Evolutionary conservation across 64 coral and sea anemone species (phyloP).

Genomic region (Montipora cactus): DNA sequence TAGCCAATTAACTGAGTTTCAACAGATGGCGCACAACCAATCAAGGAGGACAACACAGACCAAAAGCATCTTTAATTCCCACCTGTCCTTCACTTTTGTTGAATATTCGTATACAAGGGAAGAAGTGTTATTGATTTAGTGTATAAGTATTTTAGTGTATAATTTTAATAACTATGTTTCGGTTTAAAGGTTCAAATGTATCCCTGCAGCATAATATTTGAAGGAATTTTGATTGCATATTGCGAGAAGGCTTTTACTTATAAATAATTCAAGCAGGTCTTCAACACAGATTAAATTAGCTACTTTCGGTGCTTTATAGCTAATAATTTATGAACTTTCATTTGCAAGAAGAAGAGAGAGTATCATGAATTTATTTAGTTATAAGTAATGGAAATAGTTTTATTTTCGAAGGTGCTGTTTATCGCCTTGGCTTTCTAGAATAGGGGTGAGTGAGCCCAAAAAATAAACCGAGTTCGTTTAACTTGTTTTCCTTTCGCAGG

Average conservation of each 20-base stretch:
- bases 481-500: too few relatives aligned
- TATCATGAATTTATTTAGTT: conserved; percentile 20
- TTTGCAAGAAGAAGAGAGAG: conserved; percentile 9
- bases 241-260: neutral
- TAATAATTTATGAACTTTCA: conserved; percentile 58
- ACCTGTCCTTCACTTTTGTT: conserved; percentile 14
- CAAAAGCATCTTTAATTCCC: conserved; percentile 25
- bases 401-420: neutral
- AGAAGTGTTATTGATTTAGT: neutral
- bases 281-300: conserved; percentile 34
- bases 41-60: conserved; percentile 7
- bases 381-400: conserved; percentile 1
- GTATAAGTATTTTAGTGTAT: neutral
- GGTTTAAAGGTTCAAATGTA: neutral
- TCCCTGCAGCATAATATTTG: neutral
- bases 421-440: neutral
- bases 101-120: neutral
- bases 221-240: neutral
- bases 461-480: too few relatives aligned
- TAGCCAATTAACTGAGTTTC: conserved; percentile 25
- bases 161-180: neutral
- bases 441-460: too few relatives aligned
- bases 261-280: conserved; percentile 23
- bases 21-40: conserved; percentile 15
- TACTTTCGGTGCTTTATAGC: conserved; percentile 27